Percentiles rank a stretch among this genome's conserved stretches.
These are phyloP conservation scores for Diprion similis DNA, from an alignment of 1,140 invertebrate genomes.

Conservation along the genomic window DNA sequence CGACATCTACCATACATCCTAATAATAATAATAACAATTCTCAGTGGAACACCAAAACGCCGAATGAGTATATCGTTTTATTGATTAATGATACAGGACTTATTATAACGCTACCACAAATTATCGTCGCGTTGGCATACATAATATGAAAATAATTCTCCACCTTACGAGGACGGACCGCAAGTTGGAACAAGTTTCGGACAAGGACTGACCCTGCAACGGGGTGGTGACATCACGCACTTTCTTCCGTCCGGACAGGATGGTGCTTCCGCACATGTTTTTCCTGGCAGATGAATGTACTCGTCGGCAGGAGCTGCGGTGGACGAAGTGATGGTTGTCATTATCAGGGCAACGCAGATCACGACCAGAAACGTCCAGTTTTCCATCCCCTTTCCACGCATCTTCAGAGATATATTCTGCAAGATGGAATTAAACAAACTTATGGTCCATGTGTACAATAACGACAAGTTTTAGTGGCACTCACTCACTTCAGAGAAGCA, in stretches of 20 bases:
- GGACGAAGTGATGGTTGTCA: background rate
- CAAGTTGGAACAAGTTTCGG: slow-evolving; percentile 36
- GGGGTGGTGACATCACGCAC: slow-evolving; percentile 37
- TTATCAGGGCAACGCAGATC: slow-evolving; percentile 22
- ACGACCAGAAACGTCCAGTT: slow-evolving; percentile 13
- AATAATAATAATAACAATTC: too few relatives aligned
- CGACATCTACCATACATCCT: too few relatives aligned
- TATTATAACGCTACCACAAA: too few relatives aligned
- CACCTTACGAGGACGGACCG: background rate
- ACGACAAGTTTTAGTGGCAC: too few relatives aligned
- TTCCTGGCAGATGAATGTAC: slow-evolving; percentile 41
- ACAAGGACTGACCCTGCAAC: slow-evolving; percentile 39
- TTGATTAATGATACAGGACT: too few relatives aligned
- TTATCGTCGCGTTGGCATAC: too few relatives aligned
- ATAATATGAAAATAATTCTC: too few relatives aligned
- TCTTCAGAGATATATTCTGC: background rate
- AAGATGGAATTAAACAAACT: too few relatives aligned
- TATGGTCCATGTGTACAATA: too few relatives aligned
- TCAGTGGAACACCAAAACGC: too few relatives aligned
- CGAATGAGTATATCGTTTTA: too few relatives aligned
- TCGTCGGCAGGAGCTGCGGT: slow-evolving; percentile 13
- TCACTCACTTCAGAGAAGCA: too few relatives aligned
- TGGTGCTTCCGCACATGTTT: slow-evolving; percentile 37
- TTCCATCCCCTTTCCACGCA: background rate
- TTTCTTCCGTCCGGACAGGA: slow-evolving; percentile 34